A percentile compares a stretch with the other conserved stretches of the same genome.
Conservation (phyloP, 2,797 vertebrate species). For the Peromyscus eremicus region DNA sequence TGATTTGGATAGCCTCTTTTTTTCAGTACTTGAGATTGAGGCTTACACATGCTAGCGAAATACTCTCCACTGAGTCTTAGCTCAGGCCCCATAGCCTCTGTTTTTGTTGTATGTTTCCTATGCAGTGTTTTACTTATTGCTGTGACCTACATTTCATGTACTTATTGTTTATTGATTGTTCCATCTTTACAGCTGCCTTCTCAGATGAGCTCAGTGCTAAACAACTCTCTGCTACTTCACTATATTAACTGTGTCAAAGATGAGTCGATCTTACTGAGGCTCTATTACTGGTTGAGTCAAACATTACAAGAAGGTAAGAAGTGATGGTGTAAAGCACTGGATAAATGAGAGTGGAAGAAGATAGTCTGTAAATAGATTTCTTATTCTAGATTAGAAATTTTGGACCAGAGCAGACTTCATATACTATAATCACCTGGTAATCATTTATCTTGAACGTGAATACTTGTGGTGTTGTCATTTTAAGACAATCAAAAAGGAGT, state of each 20-base stretch:
- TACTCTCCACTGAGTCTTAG: not conserved
- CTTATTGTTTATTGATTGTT: slow-evolving; percentile 23
- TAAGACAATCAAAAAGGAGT: slow-evolving; percentile 33
- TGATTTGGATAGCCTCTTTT: not conserved
- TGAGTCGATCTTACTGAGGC: slow-evolving; percentile 93
- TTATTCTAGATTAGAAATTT: slow-evolving; percentile 6
- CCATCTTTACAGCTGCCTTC: slow-evolving; percentile 93
- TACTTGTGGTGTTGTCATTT: slow-evolving; percentile 54
- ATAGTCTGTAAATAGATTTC: slow-evolving; percentile 7
- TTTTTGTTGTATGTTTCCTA: slow-evolving; percentile 61
- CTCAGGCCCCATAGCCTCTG: not conserved
- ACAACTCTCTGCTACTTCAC: slow-evolving; percentile 93
- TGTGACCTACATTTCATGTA: slow-evolving; percentile 2
- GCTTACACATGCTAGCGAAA: not conserved
- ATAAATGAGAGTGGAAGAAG: not conserved
- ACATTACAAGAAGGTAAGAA: slow-evolving; percentile 95
- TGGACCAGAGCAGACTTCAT: not conserved
- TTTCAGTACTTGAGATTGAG: not conserved
- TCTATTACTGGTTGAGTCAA: slow-evolving; percentile 96
- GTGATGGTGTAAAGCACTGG: not conserved
- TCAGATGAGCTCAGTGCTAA: slow-evolving; percentile 96
- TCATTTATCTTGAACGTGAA: slow-evolving; percentile 42
- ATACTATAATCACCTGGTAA: slow-evolving; percentile 23
- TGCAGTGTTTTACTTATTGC: slow-evolving; percentile 51
- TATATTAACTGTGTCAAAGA: slow-evolving; percentile 95